Conservation (phyloP, 2,888 invertebrate species). For the Acleris cristana region DNA sequence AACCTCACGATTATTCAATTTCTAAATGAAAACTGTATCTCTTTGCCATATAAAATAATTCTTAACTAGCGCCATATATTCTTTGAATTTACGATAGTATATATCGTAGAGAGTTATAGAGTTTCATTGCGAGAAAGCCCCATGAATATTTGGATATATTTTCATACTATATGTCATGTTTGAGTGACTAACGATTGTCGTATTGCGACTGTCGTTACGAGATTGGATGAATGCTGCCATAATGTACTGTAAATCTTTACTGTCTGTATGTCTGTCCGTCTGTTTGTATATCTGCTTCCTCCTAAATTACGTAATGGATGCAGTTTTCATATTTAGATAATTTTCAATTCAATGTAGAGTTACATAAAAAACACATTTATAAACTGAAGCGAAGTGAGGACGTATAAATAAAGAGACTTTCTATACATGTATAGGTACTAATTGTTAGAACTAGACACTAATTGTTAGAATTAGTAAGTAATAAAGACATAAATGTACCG, state of each 20-base stretch:
- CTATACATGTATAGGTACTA: too few species aligned
- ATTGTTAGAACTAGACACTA: too few species aligned
- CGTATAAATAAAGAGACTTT: too few species aligned
- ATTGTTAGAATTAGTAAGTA: too few species aligned
- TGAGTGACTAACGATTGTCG: constrained; percentile 10
- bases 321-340: too few species aligned
- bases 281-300: too few species aligned
- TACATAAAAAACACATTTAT: too few species aligned
- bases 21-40: not conserved
- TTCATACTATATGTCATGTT: constrained; percentile 5
- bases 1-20: not conserved
- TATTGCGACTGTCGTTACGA: not conserved
- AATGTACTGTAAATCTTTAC: not conserved
- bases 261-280: too few species aligned
- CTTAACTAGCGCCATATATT: constrained; percentile 4
- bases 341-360: too few species aligned
- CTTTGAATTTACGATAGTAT: constrained; percentile 19
- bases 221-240: constrained; percentile 5
- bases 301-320: too few species aligned
- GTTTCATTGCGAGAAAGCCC: constrained; percentile 13
- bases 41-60: not conserved
- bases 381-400: too few species aligned
- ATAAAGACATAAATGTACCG: too few species aligned
- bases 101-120: constrained; percentile 24
- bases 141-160: constrained; percentile 22